Evolutionary conservation across 2,888 invertebrate genomes (phyloP).

Genomic region (Drosophila leonis): DNA sequence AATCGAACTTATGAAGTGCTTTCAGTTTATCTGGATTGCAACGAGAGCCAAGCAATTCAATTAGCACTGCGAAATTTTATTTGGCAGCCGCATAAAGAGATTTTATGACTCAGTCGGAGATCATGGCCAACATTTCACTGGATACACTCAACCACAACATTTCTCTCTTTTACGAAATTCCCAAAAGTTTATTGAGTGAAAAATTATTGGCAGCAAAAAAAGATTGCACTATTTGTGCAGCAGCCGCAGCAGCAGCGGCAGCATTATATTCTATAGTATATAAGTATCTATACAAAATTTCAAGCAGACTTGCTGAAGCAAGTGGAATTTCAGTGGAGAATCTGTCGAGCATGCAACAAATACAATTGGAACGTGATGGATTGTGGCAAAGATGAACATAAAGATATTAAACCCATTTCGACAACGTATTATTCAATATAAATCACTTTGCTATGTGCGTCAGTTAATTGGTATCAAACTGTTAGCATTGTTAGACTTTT

Average conservation of each 20-base stretch:
- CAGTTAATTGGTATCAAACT: constrained; percentile 9
- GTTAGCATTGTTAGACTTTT: not conserved
- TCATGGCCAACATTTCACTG: constrained; percentile 11
- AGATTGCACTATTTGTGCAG: constrained; percentile 45
- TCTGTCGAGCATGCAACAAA: not conserved
- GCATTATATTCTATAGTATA: constrained; percentile 12
- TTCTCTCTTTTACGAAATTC: constrained; percentile 44
- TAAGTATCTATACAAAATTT: not conserved
- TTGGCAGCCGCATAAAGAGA: constrained; percentile 50
- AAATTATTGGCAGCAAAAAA: constrained; percentile 53
- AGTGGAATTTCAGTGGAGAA: constrained; percentile 10
- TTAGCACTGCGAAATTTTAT: constrained; percentile 49
- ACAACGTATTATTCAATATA: not conserved
- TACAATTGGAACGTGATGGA: not conserved
- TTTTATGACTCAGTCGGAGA: constrained; percentile 57
- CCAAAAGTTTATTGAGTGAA: constrained; percentile 58
- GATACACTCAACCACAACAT: not conserved
- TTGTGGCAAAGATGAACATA: not conserved
- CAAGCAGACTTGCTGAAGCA: not conserved
- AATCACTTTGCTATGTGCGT: not conserved
- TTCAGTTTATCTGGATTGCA: constrained; percentile 2
- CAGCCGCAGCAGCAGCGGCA: constrained; percentile 7
- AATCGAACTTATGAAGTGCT: constrained; percentile 13
- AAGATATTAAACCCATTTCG: not conserved
- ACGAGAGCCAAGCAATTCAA: constrained; percentile 55